phyloP scores from a whole-genome alignment of 2,797 vertebrate genomes.

The Philypnodon macrostomus region DNA sequence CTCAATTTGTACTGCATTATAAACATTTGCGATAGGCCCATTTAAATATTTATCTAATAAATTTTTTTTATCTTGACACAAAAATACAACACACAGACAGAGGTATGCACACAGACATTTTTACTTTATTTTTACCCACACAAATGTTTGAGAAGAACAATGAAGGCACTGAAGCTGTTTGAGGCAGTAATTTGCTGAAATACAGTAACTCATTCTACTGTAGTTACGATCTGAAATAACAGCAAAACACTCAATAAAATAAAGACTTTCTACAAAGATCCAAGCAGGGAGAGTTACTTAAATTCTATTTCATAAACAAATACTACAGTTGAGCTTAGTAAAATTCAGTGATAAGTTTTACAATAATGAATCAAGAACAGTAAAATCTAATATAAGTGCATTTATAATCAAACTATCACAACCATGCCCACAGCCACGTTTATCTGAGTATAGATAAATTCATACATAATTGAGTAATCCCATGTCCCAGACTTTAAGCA shows the following conservation, averaged over 20 bases:
- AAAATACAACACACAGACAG: slow-evolving; percentile 7
- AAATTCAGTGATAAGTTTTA: neutral
- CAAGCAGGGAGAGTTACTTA: no score
- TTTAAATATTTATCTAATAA: no score
- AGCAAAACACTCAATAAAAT: neutral
- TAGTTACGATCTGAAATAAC: neutral
- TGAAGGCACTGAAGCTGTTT: slow-evolving; percentile 1
- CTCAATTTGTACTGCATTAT: slow-evolving; percentile 4
- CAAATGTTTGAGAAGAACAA: slow-evolving; percentile 1
- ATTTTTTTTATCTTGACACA: no score
- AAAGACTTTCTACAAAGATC: no score
- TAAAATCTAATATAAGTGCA: no score
- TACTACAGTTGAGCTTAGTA: neutral
- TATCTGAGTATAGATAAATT: neutral
- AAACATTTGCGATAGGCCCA: no score
- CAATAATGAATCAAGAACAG: no score
- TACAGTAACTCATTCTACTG: neutral
- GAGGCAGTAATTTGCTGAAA: neutral
- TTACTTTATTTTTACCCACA: slow-evolving; percentile 12
- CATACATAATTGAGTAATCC: neutral
- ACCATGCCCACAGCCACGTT: neutral
- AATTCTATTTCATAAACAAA: no score
- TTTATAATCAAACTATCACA: neutral
- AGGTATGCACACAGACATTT: slow-evolving; percentile 10
- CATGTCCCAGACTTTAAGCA: neutral